These are phyloP conservation scores for Scaeva pyrastri DNA, from an alignment of 2,888 invertebrate genomes.

Conservation along the genomic window DNA sequence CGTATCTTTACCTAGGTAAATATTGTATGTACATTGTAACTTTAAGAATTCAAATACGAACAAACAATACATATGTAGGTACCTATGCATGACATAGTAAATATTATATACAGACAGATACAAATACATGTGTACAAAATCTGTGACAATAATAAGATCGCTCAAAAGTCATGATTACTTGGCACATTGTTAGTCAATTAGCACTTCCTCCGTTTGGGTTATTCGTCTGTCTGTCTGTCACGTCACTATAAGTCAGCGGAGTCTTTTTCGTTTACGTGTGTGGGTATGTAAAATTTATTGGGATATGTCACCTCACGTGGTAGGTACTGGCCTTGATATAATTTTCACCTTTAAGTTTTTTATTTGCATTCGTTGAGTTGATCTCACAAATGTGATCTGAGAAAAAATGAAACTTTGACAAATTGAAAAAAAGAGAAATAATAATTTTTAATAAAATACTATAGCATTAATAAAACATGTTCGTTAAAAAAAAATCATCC, in stretches of 20 bases:
- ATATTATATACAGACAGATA: too few relatives aligned
- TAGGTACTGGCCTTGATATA: constrained; percentile 35
- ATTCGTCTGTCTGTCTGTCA: constrained; percentile 1
- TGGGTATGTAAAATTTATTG: not conserved
- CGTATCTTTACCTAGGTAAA: too few relatives aligned
- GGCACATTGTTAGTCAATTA: constrained; percentile 59
- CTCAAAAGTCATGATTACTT: constrained; percentile 46
- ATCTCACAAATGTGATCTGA: not conserved
- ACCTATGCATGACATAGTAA: too few relatives aligned
- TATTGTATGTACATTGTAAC: not conserved
- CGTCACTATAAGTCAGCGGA: not conserved
- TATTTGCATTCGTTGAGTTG: not conserved
- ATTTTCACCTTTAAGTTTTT: constrained; percentile 14
- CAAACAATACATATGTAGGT: not conserved
- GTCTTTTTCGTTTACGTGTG: too few relatives aligned
- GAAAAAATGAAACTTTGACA: not conserved
- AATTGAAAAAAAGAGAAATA: not conserved
- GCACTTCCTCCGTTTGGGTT: constrained; percentile 39
- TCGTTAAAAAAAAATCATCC: not conserved
- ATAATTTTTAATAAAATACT: constrained; percentile 1
- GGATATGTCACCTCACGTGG: constrained; percentile 24
- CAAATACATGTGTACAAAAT: constrained; percentile 20
- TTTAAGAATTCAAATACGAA: too few relatives aligned
- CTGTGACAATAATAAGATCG: constrained; percentile 40
- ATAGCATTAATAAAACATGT: constrained; percentile 9